phyloP scores from a whole-genome alignment of 1,140 invertebrate genomes.

The Heliconius hermathena region DNA sequence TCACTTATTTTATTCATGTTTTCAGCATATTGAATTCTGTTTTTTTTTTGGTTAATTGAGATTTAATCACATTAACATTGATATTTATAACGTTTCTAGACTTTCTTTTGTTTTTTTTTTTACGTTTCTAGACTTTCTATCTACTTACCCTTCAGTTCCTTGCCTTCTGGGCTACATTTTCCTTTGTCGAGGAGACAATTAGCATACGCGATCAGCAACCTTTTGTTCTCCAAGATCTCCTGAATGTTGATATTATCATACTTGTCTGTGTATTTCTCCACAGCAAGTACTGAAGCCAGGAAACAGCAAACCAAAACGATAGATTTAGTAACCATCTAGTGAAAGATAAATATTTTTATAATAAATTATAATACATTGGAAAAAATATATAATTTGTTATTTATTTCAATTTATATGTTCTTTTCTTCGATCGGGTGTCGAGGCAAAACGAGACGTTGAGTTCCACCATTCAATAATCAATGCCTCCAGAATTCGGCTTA shows the following conservation, averaged over 20 bases:
- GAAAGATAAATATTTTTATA: constrained; percentile 15
- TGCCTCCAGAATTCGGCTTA: no score
- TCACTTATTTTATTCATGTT: neutral
- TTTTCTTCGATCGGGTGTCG: no score
- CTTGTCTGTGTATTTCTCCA: constrained; percentile 85
- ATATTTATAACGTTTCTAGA: no score
- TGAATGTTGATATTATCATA: constrained; percentile 88
- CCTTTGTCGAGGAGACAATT: constrained; percentile 87
- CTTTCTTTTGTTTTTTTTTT: no score
- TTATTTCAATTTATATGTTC: no score
- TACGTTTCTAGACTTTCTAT: neutral
- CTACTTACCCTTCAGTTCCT: constrained; percentile 86
- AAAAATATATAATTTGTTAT: constrained; percentile 13
- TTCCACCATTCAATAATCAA: no score
- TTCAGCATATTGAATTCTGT: no score
- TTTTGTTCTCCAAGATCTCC: constrained; percentile 85
- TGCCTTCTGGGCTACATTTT: constrained; percentile 86
- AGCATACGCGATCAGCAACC: constrained; percentile 85
- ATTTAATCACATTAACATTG: no score
- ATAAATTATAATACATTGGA: neutral
- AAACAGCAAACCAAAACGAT: constrained; percentile 68
- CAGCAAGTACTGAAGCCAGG: constrained; percentile 45
- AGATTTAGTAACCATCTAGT: constrained; percentile 51
- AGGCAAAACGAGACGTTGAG: no score
- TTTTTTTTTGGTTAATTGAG: no score